Conservation (phyloP, 2,797 vertebrate genomes). For the Amniataba percoides region DNA sequence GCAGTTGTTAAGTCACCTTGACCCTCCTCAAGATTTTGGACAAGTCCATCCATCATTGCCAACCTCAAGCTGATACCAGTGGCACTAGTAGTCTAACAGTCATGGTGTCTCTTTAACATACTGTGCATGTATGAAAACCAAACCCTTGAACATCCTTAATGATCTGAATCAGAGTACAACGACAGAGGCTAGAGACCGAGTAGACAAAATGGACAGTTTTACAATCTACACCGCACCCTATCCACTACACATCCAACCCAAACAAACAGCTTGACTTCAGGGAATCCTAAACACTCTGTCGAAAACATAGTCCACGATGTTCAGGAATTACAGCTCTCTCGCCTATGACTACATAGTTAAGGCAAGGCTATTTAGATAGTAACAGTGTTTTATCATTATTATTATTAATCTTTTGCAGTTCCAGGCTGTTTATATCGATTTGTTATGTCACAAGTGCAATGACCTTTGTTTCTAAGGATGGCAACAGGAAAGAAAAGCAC, state of each 20-base stretch:
- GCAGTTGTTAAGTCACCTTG: background rate
- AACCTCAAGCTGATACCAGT: background rate
- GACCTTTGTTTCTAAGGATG: constrained; percentile 15
- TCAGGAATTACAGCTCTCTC: constrained; percentile 11
- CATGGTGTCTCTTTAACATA: background rate
- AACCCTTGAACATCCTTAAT: background rate
- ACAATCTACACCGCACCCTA: background rate
- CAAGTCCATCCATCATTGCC: background rate
- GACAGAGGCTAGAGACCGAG: background rate
- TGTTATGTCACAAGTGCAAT: constrained; percentile 22
- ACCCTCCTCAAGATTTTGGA: background rate
- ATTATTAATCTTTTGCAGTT: constrained; percentile 3
- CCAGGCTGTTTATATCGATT: constrained; percentile 1
- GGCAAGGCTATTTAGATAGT: background rate
- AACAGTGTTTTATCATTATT: background rate
- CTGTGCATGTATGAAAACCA: background rate
- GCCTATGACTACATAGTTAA: background rate
- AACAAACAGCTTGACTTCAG: constrained; percentile 15
- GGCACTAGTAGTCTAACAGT: background rate
- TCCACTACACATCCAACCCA: too few species aligned
- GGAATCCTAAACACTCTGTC: constrained; percentile 8
- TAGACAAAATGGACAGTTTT: background rate
- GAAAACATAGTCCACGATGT: constrained; percentile 1
- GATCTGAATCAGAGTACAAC: constrained; percentile 4
- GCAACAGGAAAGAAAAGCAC: constrained; percentile 39